Base-by-base conservation (phyloP, 2,888 invertebrate genomes). In the Allygus modestus region DNA sequence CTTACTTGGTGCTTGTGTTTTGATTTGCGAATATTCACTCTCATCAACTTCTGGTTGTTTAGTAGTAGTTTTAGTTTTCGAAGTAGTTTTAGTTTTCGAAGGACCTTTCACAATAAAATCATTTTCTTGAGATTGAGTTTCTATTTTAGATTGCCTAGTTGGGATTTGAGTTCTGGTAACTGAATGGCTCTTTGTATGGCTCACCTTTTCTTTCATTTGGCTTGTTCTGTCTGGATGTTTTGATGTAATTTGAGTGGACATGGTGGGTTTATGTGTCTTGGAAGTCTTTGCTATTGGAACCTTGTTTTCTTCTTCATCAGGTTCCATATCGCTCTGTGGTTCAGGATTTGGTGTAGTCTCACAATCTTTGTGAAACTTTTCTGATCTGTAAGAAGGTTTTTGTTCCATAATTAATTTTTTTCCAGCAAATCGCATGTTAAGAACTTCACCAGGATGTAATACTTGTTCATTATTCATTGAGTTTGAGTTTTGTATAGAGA, bases 281-380 rank as follows among this genome's bases (percentile, higher is more conserved):
- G 37, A 37, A 37, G 37, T 51, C n/a, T 51, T 51, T 51, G 2
- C 51, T 51, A 17, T 51, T 51, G n/a, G n/a, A n/a, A 23, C 23
- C 23, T 23, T 12, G 5, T 65, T 28, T 5, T 71, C 71, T 15
- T 71, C 20, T 9, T 37, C 71, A 41, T 71, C 71, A 71, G 71
- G 37, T 20, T 71, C 71, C n/a, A 71, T 37, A 33, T 37, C 20
- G 11, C 7, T 23, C 1, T n/a, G 4, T 28, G 37, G 26, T 20
- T 71, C 41, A 12, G 20, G 7, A 11, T 7, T 23, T 41, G n/a
- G 20, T 20, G 37, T 71, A 1, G 71, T 7, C 1, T 41, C 71
- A 71, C 71, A 71, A 37, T 37, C n/a, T 41, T 71, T 71, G 11
- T 71, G 20, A 41, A 65, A 28, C 65, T 65, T 65, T 31, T 65